phyloP scores from a whole-genome alignment of 2,113 vertebrate genomes.

The Tachuris rubrigastra region DNA sequence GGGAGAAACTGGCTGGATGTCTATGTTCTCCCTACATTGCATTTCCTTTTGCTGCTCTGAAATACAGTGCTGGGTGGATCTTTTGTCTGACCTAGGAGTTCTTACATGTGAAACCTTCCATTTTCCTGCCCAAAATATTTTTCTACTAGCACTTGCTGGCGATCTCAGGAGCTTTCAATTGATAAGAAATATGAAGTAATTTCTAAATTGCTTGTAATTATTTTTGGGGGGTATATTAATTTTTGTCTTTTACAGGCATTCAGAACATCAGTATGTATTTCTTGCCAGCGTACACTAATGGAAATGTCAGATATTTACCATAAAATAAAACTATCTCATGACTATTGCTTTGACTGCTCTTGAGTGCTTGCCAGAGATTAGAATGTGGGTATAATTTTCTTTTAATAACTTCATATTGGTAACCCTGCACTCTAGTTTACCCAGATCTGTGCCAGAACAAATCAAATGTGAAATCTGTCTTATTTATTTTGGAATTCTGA shows the following conservation, averaged over 20 bases:
- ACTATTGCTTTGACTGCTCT: conserved; percentile 2
- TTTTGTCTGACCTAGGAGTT: background rate
- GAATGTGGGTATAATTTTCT: conserved; percentile 10
- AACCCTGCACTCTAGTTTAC: background rate
- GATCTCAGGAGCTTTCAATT: background rate
- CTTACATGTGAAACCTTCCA: background rate
- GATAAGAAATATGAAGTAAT: background rate
- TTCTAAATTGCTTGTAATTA: background rate
- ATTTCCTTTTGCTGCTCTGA: background rate
- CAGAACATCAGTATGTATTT: background rate
- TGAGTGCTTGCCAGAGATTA: conserved; percentile 33
- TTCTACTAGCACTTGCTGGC: background rate
- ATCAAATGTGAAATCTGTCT: conserved; percentile 5
- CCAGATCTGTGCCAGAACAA: conserved; percentile 12
- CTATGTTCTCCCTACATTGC: background rate
- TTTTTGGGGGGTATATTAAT: background rate
- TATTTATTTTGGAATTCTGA: conserved; percentile 24
- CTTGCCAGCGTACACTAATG: background rate
- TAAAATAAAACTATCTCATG: background rate
- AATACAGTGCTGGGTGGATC: background rate
- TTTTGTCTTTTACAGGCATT: background rate
- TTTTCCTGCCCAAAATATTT: background rate
- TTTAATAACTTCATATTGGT: conserved; percentile 3
- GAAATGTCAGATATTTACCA: conserved; percentile 29
- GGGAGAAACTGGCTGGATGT: background rate